Evolutionary conservation across 1,140 invertebrate species (phyloP), one percentile per base, ranked within the genome.

Genomic region (Trachymyrmex septentrionalis): DNA sequence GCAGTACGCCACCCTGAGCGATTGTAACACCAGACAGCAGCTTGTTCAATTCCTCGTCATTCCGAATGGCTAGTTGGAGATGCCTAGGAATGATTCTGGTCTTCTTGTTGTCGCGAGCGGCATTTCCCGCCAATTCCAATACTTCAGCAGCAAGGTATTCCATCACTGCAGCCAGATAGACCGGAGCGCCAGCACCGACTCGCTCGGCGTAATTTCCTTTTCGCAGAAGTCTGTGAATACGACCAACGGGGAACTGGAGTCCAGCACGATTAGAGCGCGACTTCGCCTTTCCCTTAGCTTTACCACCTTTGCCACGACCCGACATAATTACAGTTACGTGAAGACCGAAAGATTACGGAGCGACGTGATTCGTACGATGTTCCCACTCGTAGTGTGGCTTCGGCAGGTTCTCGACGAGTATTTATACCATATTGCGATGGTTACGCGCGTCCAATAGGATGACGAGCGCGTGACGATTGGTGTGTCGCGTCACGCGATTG

Each of bases 41-140:
- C 93, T 96, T 97, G 92, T 97, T 97, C 86, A 99, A 95, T 92
- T 99, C 98, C 89, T 98, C 98, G 94, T 99, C 98, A 94, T 98
- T 98, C 55, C 97, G 96, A 27, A 99, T 97, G 9, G 98, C 98
- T 67, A 98, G 93, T 86, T 98, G 96, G 2, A 98, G 95, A 93
- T 99, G 98, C 66, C 98, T 96, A 0, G 98, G 98, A 75, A 97
- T 97, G 57, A 99, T 97, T 77, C 98, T 96, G 4, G 96, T 95
- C 92, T 96, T 95, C 30, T 96, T 96, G 87, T 97, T 96, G 67
- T 97, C 96, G 24, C 95, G 93, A 0, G 98, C 98, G 34, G 97
- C 97, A 90, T 98, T 98, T 7, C 97, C 97, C 38, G 97, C 97
- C 94, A 98, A 96, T 90, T 98, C 97, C 76, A 98, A 94, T n/a